Conservation (phyloP, 2,797 vertebrate species). For the Parauchenoglanis punctatus region DNA sequence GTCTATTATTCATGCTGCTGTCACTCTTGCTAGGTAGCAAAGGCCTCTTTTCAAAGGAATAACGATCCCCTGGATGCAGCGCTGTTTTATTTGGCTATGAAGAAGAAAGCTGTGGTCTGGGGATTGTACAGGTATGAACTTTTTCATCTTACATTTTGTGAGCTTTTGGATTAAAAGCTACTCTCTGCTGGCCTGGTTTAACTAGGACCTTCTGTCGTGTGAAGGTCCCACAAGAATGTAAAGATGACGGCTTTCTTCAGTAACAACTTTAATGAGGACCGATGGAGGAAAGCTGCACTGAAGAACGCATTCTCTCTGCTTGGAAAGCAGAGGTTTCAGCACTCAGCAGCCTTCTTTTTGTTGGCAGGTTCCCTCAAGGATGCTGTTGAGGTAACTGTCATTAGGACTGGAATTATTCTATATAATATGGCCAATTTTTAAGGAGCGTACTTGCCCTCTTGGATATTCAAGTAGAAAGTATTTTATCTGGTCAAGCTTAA, state of each 20-base stretch:
- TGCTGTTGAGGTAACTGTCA: slow-evolving; percentile 89
- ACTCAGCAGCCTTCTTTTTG: slow-evolving; percentile 96
- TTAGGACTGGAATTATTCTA: slow-evolving; percentile 2
- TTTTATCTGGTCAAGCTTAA: slow-evolving; percentile 3
- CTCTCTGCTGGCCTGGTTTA: background rate
- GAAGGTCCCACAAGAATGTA: slow-evolving; percentile 88
- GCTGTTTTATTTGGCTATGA: slow-evolving; percentile 95
- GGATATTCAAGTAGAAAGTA: background rate
- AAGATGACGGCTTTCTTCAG: slow-evolving; percentile 98
- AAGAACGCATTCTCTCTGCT: slow-evolving; percentile 98
- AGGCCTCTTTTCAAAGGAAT: slow-evolving; percentile 91
- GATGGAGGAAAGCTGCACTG: slow-evolving; percentile 95
- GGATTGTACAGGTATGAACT: slow-evolving; percentile 89
- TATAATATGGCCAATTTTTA: background rate
- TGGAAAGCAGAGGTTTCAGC: slow-evolving; percentile 97
- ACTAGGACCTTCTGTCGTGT: slow-evolving; percentile 32
- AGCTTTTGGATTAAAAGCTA: background rate
- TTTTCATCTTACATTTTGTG: background rate
- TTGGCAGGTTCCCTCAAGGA: slow-evolving; percentile 95
- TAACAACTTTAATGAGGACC: slow-evolving; percentile 94
- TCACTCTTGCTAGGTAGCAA: slow-evolving; percentile 84
- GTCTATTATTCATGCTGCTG: background rate
- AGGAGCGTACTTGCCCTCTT: background rate
- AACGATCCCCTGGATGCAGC: slow-evolving; percentile 95
- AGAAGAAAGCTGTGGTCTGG: slow-evolving; percentile 98